phyloP scores from a whole-genome alignment of 2,888 invertebrate species.

The Actias luna region DNA sequence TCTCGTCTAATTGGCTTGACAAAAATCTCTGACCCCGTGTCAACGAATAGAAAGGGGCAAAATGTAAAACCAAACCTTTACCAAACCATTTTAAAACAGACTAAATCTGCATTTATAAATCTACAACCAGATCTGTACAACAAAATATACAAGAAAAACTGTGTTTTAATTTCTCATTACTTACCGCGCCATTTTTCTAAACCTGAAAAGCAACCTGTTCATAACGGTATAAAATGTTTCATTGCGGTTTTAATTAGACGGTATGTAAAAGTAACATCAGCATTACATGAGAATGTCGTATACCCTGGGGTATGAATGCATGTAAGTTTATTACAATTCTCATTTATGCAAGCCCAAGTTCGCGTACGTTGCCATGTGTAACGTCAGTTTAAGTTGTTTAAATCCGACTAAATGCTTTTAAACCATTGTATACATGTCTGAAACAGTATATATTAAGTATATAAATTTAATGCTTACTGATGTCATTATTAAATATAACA shows the following conservation, averaged over 20 bases:
- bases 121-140: background rate
- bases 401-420: background rate
- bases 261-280: background rate
- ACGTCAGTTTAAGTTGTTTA: background rate
- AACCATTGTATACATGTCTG: background rate
- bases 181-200: background rate
- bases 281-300: background rate
- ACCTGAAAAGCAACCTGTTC: background rate
- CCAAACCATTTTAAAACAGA: background rate
- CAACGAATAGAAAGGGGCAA: too few species aligned
- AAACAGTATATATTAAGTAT: too few species aligned
- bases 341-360: background rate
- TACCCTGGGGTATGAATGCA: background rate
- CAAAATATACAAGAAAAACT: background rate
- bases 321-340: background rate
- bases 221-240: background rate
- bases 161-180: background rate
- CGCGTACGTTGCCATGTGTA: background rate
- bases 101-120: background rate
- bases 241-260: background rate
- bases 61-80: too few species aligned
- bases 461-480: too few species aligned
- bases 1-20: too few species aligned
- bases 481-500: too few species aligned
- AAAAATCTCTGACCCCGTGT: too few species aligned